Evolutionary conservation across 2,113 vertebrate species (phyloP).

Genomic region (Elaphurus davidianus): DNA sequence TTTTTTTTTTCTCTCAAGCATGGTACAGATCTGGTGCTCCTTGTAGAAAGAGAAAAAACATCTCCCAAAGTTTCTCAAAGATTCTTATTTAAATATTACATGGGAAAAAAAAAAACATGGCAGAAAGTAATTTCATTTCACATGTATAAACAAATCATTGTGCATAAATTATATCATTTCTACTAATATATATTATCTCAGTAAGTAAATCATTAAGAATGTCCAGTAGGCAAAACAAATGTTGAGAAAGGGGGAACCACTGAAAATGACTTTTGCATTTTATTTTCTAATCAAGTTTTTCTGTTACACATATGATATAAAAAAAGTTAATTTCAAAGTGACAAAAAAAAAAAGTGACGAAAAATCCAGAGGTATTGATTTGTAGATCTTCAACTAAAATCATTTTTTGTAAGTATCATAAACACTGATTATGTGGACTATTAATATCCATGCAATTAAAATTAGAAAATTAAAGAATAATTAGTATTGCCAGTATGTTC

Average conservation of each 20-base stretch:
- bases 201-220: background rate
- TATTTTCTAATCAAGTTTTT: background rate
- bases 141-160: background rate
- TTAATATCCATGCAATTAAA: background rate
- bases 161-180: background rate
- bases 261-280: background rate
- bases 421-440: background rate
- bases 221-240: background rate
- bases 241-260: background rate
- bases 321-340: background rate
- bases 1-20: background rate
- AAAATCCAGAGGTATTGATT: background rate
- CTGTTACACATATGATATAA: background rate
- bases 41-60: background rate
- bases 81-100: background rate
- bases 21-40: background rate
- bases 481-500: background rate
- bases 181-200: background rate
- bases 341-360: background rate
- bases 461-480: background rate
- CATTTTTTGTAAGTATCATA: background rate
- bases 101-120: too few relatives aligned
- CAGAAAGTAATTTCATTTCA: background rate
- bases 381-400: background rate
- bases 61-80: background rate